These are phyloP conservation scores for Oriolus oriolus DNA, from an alignment of 2,113 vertebrate genomes.

Conservation along the genomic window DNA sequence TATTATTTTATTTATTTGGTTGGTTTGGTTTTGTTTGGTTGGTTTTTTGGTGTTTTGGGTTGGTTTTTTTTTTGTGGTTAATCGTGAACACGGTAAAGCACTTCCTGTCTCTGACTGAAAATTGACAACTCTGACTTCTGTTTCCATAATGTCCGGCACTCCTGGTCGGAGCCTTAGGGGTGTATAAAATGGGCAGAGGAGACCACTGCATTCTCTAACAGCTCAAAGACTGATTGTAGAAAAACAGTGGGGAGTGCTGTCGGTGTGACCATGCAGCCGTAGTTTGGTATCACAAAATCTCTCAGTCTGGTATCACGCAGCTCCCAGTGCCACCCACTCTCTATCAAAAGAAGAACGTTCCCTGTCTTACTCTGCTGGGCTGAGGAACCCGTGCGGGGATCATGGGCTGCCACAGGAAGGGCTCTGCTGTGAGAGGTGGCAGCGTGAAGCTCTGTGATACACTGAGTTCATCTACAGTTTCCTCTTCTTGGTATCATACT, in stretches of 20 bases:
- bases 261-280: fast-evolving
- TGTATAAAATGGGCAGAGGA: background rate
- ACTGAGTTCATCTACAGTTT: fast-evolving
- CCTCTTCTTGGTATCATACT: background rate
- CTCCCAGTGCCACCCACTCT: background rate
- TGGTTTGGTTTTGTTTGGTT: background rate
- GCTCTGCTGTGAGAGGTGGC: background rate
- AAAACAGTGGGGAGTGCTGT: background rate
- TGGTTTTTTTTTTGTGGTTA: background rate
- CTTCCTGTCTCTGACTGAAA: background rate
- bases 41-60: background rate
- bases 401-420: background rate
- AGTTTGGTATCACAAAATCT: too few species aligned
- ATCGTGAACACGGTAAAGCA: fast-evolving
- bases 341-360: background rate
- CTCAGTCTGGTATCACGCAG: fast-evolving
- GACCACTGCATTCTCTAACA: fast-evolving
- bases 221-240: background rate
- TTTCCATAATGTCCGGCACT: fast-evolving
- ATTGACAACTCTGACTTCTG: background rate
- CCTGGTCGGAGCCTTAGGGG: background rate
- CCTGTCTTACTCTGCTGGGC: background rate
- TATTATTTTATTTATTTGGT: fast-evolving
- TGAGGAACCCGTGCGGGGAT: background rate
- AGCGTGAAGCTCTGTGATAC: fast-evolving